phyloP scores from a whole-genome alignment of 2,797 vertebrate genomes.

The Pipistrellus nathusii region DNA sequence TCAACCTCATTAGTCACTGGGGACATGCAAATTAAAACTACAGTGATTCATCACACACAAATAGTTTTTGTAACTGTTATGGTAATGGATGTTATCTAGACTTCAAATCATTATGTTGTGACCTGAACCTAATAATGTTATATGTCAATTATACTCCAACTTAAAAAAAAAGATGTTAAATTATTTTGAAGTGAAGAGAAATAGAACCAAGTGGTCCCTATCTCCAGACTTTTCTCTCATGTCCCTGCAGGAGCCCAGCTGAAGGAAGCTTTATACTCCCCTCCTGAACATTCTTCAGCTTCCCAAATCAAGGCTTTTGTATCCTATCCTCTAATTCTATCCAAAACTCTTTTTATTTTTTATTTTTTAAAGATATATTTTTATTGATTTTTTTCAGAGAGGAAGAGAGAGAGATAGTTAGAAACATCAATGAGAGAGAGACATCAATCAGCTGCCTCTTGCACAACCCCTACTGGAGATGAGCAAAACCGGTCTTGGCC shows the following conservation, averaged over 20 bases:
- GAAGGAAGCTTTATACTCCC: not conserved
- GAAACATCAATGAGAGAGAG: no score
- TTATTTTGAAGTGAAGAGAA: not conserved
- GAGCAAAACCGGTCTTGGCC: not conserved
- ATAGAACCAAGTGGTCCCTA: not conserved
- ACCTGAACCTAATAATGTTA: not conserved
- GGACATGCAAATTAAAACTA: slow-evolving; percentile 8
- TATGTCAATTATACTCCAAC: not conserved
- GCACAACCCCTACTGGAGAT: no score
- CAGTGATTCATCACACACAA: not conserved
- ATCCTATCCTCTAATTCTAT: not conserved
- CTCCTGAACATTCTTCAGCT: not conserved
- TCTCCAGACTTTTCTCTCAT: not conserved
- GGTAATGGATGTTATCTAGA: not conserved
- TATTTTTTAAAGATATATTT: no score
- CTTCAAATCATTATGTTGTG: not conserved
- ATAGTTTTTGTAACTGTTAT: not conserved
- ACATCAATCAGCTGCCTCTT: no score
- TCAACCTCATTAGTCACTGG: not conserved
- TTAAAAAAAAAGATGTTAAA: not conserved
- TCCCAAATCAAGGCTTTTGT: not conserved
- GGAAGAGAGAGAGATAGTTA: no score
- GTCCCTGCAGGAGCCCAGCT: not conserved
- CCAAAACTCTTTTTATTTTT: slow-evolving; percentile 4
- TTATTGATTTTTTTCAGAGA: no score